A percentile compares a stretch with the other conserved stretches of the same genome.
Conservation (phyloP, 2,888 invertebrate species). For the Andricus curvator region DNA sequence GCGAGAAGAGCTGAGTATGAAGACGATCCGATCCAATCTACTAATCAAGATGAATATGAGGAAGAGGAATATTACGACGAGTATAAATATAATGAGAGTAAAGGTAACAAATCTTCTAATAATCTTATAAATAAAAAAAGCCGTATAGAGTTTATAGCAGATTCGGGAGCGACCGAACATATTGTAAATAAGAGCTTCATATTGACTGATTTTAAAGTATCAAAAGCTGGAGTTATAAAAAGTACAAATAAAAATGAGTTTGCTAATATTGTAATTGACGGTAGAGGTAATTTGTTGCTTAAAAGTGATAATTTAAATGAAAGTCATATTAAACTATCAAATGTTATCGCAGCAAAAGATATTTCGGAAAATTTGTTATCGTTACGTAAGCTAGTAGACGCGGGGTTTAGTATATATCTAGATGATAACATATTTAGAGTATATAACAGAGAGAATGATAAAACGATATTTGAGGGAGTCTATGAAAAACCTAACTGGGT, state of each 20-base stretch:
- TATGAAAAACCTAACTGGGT: slow-evolving; percentile 56
- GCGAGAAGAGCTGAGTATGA: no score
- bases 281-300: slow-evolving; percentile 54
- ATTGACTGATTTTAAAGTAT: no score
- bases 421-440: slow-evolving; percentile 53
- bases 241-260: no score
- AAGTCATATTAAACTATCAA: slow-evolving; percentile 50
- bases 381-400: slow-evolving; percentile 54
- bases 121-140: not conserved
- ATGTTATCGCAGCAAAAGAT: slow-evolving; percentile 56
- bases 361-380: slow-evolving; percentile 59
- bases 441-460: slow-evolving; percentile 48
- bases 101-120: slow-evolving; percentile 39
- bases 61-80: slow-evolving; percentile 7
- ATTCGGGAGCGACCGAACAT: no score
- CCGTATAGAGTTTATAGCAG: no score
- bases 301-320: slow-evolving; percentile 43
- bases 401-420: slow-evolving; percentile 43
- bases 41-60: not conserved
- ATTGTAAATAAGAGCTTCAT: no score
- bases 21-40: no score
- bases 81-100: not conserved
- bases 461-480: slow-evolving; percentile 49
- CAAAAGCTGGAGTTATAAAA: no score
- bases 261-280: no score